Conservation (phyloP, 2,113 vertebrate genomes). For the Megaceryle torquata region DNA sequence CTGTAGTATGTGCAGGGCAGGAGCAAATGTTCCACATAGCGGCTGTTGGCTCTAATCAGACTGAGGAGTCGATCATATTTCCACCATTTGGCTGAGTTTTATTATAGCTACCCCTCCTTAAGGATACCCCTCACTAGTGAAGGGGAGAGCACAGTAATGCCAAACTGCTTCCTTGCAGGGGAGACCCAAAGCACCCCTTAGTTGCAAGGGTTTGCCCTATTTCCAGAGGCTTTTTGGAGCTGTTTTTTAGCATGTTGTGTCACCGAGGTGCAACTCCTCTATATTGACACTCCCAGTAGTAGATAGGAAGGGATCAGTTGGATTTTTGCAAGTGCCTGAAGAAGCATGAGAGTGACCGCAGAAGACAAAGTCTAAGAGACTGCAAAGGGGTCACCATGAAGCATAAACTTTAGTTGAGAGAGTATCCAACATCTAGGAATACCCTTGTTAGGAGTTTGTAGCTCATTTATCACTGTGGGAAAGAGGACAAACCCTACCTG, state of each 20-base stretch:
- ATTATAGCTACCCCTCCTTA: conserved; percentile 54
- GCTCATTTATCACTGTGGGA: background rate
- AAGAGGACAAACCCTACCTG: background rate
- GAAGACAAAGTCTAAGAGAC: background rate
- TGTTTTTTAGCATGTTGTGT: background rate
- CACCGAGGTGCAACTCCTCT: background rate
- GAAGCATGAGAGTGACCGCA: background rate
- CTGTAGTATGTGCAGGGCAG: background rate
- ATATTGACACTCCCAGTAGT: background rate
- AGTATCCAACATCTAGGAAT: background rate
- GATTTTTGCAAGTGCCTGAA: background rate
- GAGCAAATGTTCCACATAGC: conserved; percentile 62
- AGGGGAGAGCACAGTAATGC: background rate
- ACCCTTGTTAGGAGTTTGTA: background rate
- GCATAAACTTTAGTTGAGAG: background rate
- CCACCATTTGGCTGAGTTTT: conserved; percentile 66
- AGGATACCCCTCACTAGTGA: background rate
- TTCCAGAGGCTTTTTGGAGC: background rate
- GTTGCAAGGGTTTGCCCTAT: background rate
- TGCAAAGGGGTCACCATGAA: background rate
- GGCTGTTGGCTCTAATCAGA: conserved; percentile 53
- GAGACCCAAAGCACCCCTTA: background rate
- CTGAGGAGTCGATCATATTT: conserved; percentile 54
- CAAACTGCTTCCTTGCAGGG: background rate
- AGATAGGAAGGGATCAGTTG: background rate